Conservation (phyloP, 2,797 vertebrate genomes). For the Tauraco hartlaubi region DNA sequence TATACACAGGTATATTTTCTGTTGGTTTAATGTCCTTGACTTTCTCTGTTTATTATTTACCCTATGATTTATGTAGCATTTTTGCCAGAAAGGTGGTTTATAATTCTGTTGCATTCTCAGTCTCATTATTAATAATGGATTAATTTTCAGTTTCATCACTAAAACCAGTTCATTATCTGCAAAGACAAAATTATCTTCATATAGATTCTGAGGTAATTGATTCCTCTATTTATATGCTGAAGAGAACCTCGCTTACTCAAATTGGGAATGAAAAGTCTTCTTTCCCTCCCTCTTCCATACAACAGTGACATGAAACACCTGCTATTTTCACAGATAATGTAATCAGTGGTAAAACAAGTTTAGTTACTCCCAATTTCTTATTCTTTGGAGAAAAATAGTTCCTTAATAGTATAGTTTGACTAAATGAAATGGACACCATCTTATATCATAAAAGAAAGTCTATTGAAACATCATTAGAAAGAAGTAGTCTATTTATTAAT, state of each 20-base stretch:
- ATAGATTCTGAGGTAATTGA: conserved; percentile 61
- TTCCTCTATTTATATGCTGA: conserved; percentile 55
- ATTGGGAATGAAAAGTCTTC: neutral
- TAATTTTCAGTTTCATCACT: conserved; percentile 62
- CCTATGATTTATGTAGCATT: conserved; percentile 8
- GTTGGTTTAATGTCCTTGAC: conserved; percentile 20
- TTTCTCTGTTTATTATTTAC: conserved; percentile 49
- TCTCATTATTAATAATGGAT: conserved; percentile 69
- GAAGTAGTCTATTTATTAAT: neutral
- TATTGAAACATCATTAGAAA: neutral
- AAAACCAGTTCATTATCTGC: conserved; percentile 62
- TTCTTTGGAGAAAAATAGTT: neutral
- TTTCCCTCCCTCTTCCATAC: neutral
- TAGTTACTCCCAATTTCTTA: neutral
- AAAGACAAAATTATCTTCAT: conserved; percentile 60
- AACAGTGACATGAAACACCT: neutral
- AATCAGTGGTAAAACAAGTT: neutral
- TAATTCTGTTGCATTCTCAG: conserved; percentile 42
- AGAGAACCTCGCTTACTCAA: neutral
- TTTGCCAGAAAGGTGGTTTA: conserved; percentile 1
- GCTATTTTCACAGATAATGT: neutral
- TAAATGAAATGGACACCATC: neutral
- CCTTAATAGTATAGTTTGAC: neutral
- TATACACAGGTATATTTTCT: neutral
- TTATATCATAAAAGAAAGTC: neutral